Base-by-base conservation (phyloP, 37 sponge, comb jelly and placozoan genomes). In the Bolinopsis microptera region DNA sequence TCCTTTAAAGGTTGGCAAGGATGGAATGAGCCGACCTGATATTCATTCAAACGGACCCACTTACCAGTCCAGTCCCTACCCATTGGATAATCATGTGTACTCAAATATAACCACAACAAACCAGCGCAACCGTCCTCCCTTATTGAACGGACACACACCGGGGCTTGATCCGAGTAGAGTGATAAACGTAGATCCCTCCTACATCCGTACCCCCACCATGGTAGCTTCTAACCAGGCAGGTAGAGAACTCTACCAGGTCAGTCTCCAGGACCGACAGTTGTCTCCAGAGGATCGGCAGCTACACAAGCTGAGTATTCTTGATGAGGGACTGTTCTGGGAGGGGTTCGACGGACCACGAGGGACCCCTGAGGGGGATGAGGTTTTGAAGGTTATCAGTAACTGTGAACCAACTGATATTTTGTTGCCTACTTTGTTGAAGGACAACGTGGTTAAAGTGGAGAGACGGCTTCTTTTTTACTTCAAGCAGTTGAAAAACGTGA, bases 401-500 rank as follows among this genome's bases (percentile, higher is more conserved):
- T 86, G 90, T 86, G 90, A 86, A 5, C 22, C 22, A 8, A 39
- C 41, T 24, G 90, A 86, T 34, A 30, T 86, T 16, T 40, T 86
- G 90, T 22, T 34, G 24, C 90, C 90, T 0, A 34, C 35, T 23
- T n/a, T 86, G 27, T 30, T 33, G 36, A 86, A 86, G 90, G 90
- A 86, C 3, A 86, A 22, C 0, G 90, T 34, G 1, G 13, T 13
- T 28, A 24, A 33, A 25, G 36, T 86, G 31, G 90, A 86, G 90
- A 38, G 90, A 24, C 38, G 90, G 24, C 90, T 86, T 0, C 61
- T 86, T 40, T 86, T 86, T 34, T 86, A 86, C 22, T 34, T 86
- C 30, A 86, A 86, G 23, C 90, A 86, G 61, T 27, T 86, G n/a
- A 28, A 86, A 34, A 86, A 86, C 36, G 61, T 86, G 23, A 86